Evolutionary conservation across 2,888 invertebrate genomes (phyloP).

Genomic region (Drosophila paranaensis): DNA sequence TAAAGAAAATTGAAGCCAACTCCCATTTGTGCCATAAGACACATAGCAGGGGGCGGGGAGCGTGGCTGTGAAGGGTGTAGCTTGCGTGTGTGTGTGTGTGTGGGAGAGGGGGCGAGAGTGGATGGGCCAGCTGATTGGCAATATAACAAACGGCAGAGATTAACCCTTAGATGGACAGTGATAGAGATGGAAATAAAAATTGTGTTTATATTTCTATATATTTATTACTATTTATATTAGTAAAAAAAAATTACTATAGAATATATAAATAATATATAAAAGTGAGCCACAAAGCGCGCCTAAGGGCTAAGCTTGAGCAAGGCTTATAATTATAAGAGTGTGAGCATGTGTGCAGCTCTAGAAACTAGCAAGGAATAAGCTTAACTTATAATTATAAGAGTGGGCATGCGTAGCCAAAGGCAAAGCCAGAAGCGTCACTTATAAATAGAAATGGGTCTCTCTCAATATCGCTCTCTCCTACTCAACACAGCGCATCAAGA

Average conservation of each 20-base stretch:
- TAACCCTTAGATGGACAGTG: conserved; percentile 31
- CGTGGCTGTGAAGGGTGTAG: conserved; percentile 9
- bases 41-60: conserved; percentile 30
- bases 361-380: too few species aligned
- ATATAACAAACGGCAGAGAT: conserved; percentile 52
- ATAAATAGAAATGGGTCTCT: too few species aligned
- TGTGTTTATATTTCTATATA: neutral
- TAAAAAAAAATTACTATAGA: neutral
- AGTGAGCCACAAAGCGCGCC: neutral
- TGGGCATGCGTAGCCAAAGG: too few species aligned
- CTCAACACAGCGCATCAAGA: too few species aligned
- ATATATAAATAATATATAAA: neutral
- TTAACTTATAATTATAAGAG: neutral
- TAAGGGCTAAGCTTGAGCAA: neutral
- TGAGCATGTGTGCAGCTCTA: neutral
- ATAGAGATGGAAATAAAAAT: neutral
- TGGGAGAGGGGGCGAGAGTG: neutral
- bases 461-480: too few species aligned
- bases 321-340: neutral
- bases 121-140: conserved; percentile 59
- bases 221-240: neutral
- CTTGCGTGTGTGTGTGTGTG: conserved; percentile 15
- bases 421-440: too few species aligned
- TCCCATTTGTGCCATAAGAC: conserved; percentile 81
- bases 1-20: conserved; percentile 82